Conservation (phyloP, 2,888 invertebrate species). For the Papilio protenor region DNA sequence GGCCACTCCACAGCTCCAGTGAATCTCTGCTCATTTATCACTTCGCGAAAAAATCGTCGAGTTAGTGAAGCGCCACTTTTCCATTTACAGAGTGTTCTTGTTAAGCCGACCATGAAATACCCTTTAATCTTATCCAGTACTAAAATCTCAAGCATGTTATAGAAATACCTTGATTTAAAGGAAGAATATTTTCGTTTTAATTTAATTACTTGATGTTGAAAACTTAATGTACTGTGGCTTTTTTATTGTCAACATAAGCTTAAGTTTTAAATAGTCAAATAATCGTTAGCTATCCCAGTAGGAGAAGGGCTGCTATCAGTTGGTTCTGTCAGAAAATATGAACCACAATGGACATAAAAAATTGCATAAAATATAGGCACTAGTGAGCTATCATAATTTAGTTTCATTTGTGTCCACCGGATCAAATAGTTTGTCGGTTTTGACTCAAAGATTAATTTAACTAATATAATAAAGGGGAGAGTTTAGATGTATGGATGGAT, state of each 20-base stretch:
- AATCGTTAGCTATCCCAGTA: no score
- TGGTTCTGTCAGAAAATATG: no score
- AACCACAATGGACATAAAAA: no score
- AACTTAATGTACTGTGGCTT: not conserved
- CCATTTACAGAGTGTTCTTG: conserved; percentile 39
- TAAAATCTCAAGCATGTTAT: conserved; percentile 12
- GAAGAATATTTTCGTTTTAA: not conserved
- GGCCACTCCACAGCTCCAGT: conserved; percentile 25
- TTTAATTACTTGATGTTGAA: not conserved
- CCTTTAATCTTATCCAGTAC: conserved; percentile 31
- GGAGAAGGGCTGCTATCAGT: no score
- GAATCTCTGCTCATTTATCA: conserved; percentile 38
- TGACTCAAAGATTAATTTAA: no score
- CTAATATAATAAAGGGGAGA: no score
- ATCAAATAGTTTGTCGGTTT: no score
- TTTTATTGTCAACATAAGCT: not conserved
- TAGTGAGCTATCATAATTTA: no score
- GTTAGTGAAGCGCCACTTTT: conserved; percentile 35
- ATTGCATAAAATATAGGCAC: no score
- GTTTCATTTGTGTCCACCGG: no score
- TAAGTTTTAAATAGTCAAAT: no score
- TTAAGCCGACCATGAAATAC: conserved; percentile 35
- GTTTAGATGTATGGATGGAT: no score
- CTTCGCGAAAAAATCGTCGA: conserved; percentile 38
- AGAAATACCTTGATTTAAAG: not conserved